Conservation (phyloP, 1,140 invertebrate genomes). For the Dendrolimus punctatus region DNA sequence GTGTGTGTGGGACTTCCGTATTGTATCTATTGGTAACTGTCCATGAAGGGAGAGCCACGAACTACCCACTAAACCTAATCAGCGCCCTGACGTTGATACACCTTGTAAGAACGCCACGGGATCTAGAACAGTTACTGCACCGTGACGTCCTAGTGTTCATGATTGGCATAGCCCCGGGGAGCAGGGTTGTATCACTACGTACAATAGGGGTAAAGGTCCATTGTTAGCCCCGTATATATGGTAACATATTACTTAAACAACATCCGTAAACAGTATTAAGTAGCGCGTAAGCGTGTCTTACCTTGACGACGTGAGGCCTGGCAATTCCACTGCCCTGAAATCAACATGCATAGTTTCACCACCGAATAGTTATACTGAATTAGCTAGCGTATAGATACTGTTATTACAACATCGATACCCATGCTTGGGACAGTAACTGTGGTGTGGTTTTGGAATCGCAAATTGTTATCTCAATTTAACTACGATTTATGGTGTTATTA, state of each 20-base stretch:
- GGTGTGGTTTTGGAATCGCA: no score
- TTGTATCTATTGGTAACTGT: no score
- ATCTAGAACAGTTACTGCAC: background rate
- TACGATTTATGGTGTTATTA: no score
- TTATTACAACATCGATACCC: constrained; percentile 61
- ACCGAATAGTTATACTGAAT: constrained; percentile 16
- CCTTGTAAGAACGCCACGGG: background rate
- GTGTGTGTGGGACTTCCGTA: no score
- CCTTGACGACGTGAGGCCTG: constrained; percentile 60
- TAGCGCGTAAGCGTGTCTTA: constrained; percentile 41
- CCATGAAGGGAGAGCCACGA: no score
- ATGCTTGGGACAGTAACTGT: constrained; percentile 61
- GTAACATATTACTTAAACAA: constrained; percentile 7
- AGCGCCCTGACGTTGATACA: no score
- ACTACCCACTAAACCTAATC: no score
- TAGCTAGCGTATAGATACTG: constrained; percentile 38
- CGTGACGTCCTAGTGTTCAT: background rate
- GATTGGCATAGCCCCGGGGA: background rate
- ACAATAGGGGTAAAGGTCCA: background rate
- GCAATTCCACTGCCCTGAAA: constrained; percentile 63
- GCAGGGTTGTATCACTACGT: no score
- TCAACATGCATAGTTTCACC: constrained; percentile 35
- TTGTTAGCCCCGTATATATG: background rate
- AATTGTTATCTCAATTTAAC: no score
- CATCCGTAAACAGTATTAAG: background rate